Evolutionary conservation across 2,797 vertebrate genomes (phyloP), one percentile per base, ranked within the genome.

Genomic region (Meriones psammophilus): DNA sequence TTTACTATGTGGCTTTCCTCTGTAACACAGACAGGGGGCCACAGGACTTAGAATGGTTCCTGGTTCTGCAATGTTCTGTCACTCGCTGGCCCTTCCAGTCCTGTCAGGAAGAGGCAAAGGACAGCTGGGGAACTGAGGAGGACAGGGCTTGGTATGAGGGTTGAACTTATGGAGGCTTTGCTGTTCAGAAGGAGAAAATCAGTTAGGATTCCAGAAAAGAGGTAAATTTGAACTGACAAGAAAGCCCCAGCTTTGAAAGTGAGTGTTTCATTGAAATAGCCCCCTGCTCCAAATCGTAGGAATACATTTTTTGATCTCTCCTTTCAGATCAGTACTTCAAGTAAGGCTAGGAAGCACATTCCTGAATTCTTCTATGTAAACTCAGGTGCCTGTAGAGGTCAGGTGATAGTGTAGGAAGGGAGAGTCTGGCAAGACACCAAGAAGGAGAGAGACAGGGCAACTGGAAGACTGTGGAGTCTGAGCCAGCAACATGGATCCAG

Each of bases 221-320:
- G 64, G 91, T 15, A 60, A 9, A 46, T 78, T 80, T 66, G 28
- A 80, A 39, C 8, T 76, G 83, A 68, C 8, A 33, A 76, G 74
- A 56, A 76, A 89, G 79, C 54, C 33, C 80, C 64, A 36, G 33
- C 13, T 85, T 96, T 76, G 93, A 42, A 87, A 74, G 39, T 14
- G 5, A 74, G 28, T 66, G 28, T 39, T 20, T 78, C 42, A 58
- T 88, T 89, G 36, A 89, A 14, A 64, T 0, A 36, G 5, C 15
- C 15, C 50, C 14, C 84, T 73, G 58, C 54, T 91, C 69, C 18
- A 39, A 22, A 88, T 69, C 42, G 3, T 18, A 14, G 22, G 66
- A 62, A 79, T 76, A 33, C 1, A 0, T 76, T 81, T 92, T 76
- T 93, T 66, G 0, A 87, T 30, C 20, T 92, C 17, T 81, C 46